A percentile compares a stretch with the other conserved stretches of the same genome.
Conservation (phyloP, 2,797 vertebrate species). For the Thaleichthys pacificus region DNA sequence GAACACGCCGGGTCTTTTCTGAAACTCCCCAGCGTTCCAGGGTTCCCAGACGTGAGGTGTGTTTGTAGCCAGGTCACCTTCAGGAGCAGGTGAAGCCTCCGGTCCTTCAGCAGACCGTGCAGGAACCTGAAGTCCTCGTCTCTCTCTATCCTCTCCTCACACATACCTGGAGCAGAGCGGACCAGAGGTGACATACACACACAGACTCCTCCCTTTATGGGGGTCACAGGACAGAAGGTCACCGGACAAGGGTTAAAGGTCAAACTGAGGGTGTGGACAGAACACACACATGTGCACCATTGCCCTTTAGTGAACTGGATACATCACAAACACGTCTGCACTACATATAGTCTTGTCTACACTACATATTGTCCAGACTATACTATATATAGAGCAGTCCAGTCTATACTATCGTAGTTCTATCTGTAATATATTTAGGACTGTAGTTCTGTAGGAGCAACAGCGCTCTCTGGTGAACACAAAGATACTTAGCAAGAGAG, state of each 20-base stretch:
- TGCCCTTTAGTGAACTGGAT: too few relatives aligned
- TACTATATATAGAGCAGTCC: too few relatives aligned
- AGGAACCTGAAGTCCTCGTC: slow-evolving; percentile 95
- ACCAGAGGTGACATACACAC: background rate
- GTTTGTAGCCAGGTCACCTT: slow-evolving; percentile 62
- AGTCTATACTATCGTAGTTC: too few relatives aligned
- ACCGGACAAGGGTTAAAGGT: slow-evolving; percentile 38
- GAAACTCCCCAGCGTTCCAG: too few relatives aligned
- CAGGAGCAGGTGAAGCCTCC: slow-evolving; percentile 92
- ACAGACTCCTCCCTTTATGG: slow-evolving; percentile 23
- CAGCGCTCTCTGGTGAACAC: too few relatives aligned
- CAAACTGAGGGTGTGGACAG: slow-evolving; percentile 21
- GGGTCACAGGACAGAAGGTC: slow-evolving; percentile 19
- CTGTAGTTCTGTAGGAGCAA: too few relatives aligned
- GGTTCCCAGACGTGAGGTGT: background rate
- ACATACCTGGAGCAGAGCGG: background rate
- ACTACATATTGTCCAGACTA: too few relatives aligned
- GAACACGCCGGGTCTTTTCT: too few relatives aligned
- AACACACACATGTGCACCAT: background rate
- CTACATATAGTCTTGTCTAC: too few relatives aligned
- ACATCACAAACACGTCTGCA: too few relatives aligned
- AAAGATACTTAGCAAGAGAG: too few relatives aligned
- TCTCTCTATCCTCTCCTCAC: slow-evolving; percentile 82
- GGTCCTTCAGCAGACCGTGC: slow-evolving; percentile 93
- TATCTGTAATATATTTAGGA: too few relatives aligned